Evolutionary conservation across 2,888 invertebrate species (phyloP), one percentile per base, ranked within the genome.

Genomic region (Cosmia trapezina): DNA sequence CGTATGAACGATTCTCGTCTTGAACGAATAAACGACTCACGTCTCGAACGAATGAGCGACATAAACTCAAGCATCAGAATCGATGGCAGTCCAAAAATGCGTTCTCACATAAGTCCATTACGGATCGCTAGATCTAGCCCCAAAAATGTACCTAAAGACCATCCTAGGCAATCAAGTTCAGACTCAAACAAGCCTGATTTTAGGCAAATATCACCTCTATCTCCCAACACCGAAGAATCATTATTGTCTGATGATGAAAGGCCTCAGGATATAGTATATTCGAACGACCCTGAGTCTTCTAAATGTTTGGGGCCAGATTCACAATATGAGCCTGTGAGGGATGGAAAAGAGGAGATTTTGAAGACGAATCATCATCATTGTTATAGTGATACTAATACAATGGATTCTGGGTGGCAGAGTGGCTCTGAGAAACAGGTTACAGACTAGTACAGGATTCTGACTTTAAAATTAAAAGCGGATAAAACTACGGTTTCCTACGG

Each of bases 341-440:
- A 94, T n/a, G 92, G 88, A 0, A 94, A 95, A 57, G 93, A 92
- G 1, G 94, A 95, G 41, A 88, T 93, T 45, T 77, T 95, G 49
- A 93, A 95, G 86, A 86, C 93, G 2, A 96, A 94, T 9, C 96
- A 96, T 37, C 96, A 96, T 72, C 96, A 97, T 76, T 97, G 97
- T 60, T 95, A 96, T 68, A 97, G 96, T 80, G 97, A 97, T 62
- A 96, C 97, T 0, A 96, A 96, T 57, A 97, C 97, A 0, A 97
- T 97, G 95, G 97, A 97, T 83, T 97, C 97, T 0, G 97, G 97
- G 0, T 97, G 97, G 97, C 97, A 97, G 80, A 97, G 97, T 84
- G 97, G 97, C 0, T 97, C 97, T 0, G 97, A 97, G 78, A 97
- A 97, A 89, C 96, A 96, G 73, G 97, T 94, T n/a, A 96, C 96